phyloP scores from a whole-genome alignment of 2,113 vertebrate species.

The Lathamus discolor region DNA sequence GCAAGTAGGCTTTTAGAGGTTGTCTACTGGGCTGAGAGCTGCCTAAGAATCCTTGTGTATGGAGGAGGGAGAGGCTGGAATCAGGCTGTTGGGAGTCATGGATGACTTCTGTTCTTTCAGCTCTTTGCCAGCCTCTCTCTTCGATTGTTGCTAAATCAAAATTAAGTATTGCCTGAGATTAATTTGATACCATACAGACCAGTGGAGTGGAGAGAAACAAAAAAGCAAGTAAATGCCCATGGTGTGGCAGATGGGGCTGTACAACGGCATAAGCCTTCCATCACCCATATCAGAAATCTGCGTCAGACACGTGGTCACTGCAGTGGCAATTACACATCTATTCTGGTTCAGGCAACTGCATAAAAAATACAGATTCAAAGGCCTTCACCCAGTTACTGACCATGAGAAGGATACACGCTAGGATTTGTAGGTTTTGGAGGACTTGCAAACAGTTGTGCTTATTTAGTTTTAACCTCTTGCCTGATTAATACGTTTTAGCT shows the following conservation, averaged over 20 bases:
- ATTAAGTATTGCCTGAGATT: neutral
- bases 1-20: neutral
- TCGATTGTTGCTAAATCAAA: neutral
- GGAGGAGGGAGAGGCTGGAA: neutral
- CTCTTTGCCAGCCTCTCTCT: neutral
- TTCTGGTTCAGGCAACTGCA: neutral
- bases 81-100: neutral
- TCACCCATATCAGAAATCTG: neutral
- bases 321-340: neutral
- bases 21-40: neutral
- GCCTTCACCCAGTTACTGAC: neutral
- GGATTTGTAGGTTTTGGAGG: neutral
- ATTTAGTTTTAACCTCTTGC: neutral
- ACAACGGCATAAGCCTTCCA: accelerated
- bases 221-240: neutral
- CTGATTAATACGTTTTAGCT: neutral
- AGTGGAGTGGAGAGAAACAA: neutral
- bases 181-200: neutral
- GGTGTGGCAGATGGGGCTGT: neutral
- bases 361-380: neutral
- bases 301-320: neutral
- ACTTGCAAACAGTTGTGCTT: neutral
- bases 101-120: neutral
- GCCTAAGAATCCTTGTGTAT: neutral
- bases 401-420: neutral